These are phyloP conservation scores for Phenganax marumi DNA, from an alignment of 92 coral and sea anemone species.

Conservation along the genomic window DNA sequence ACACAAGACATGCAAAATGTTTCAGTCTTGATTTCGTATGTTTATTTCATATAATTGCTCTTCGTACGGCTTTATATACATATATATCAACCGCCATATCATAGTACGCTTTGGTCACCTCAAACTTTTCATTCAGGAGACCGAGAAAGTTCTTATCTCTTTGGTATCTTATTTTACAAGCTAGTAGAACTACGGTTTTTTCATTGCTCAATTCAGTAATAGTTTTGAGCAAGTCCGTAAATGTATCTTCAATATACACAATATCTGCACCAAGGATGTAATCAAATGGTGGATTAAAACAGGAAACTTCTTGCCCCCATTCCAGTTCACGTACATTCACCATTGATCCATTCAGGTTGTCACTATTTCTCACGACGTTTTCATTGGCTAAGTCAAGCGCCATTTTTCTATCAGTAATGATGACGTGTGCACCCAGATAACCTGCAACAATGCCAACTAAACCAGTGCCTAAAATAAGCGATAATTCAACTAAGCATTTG, in stretches of 20 bases:
- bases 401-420: slow-evolving; percentile 74
- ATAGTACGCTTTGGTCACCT: slow-evolving; percentile 54
- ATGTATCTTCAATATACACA: slow-evolving; percentile 88
- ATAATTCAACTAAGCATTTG: not conserved
- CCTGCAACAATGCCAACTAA: slow-evolving; percentile 88
- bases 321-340: slow-evolving; percentile 63
- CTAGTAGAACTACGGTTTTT: slow-evolving; percentile 65
- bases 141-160: slow-evolving; percentile 77
- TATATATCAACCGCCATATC: slow-evolving; percentile 67
- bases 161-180: slow-evolving; percentile 90
- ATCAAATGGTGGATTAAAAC: slow-evolving; percentile 74
- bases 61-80: slow-evolving; percentile 63
- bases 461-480: slow-evolving; percentile 61
- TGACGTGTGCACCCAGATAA: slow-evolving; percentile 76
- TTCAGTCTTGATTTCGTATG: not conserved
- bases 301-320: slow-evolving; percentile 84
- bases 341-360: slow-evolving; percentile 9
- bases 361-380: slow-evolving; percentile 66
- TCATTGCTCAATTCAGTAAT: slow-evolving; percentile 68
- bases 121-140: slow-evolving; percentile 61
- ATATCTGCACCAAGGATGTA: slow-evolving; percentile 88
- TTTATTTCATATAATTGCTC: slow-evolving; percentile 25
- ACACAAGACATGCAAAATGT: not conserved
- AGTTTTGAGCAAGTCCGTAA: slow-evolving; percentile 67
- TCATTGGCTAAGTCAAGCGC: slow-evolving; percentile 73